Evolutionary conservation across 2,113 vertebrate species (phyloP).

Genomic region (Smithornis capensis): DNA sequence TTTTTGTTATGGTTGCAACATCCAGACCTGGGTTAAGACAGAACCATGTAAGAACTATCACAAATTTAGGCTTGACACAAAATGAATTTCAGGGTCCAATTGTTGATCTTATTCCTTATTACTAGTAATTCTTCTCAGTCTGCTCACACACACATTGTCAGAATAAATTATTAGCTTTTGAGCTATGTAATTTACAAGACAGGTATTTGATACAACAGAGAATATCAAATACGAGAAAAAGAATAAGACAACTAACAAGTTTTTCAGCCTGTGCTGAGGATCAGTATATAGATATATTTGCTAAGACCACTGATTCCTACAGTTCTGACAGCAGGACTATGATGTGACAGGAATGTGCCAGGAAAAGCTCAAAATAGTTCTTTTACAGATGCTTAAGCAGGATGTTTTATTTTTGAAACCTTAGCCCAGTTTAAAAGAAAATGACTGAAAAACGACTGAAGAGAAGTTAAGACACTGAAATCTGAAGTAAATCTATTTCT

Average conservation of each 20-base stretch:
- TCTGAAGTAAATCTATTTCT: neutral
- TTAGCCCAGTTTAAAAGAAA: neutral
- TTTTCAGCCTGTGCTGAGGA: neutral
- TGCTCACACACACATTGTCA: neutral
- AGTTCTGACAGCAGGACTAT: neutral
- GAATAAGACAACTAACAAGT: neutral
- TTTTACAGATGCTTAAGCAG: neutral
- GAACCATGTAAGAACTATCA: neutral
- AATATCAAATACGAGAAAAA: neutral
- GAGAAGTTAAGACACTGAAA: neutral
- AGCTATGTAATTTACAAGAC: neutral
- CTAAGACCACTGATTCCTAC: neutral
- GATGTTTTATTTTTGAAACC: neutral
- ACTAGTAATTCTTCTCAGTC: neutral
- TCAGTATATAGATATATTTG: neutral
- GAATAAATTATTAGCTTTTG: neutral
- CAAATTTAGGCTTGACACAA: neutral
- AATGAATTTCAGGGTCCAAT: neutral
- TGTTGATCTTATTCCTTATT: neutral
- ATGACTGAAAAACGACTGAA: neutral
- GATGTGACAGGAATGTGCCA: neutral
- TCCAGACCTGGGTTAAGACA: slow-evolving; percentile 76
- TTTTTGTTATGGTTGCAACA: slow-evolving; percentile 86
- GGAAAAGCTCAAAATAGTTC: neutral
- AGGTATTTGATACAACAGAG: neutral